phyloP scores from a whole-genome alignment of 2,797 vertebrate genomes.

The Petrocephalus sullivani region DNA sequence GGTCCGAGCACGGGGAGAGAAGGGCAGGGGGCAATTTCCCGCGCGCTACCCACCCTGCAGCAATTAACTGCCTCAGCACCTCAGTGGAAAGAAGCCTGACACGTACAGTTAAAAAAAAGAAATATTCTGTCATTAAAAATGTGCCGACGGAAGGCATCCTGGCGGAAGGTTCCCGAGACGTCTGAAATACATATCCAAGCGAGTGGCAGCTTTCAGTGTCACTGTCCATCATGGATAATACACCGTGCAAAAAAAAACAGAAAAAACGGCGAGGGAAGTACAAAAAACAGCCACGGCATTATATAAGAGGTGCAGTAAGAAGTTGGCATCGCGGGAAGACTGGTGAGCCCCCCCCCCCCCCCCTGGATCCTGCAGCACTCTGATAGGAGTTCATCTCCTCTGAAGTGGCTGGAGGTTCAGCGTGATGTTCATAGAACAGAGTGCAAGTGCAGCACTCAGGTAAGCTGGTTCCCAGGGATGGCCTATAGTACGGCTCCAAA shows the following conservation, averaged over 20 bases:
- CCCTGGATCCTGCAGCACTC: not conserved
- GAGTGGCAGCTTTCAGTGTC: conserved; percentile 8
- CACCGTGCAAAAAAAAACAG: not conserved
- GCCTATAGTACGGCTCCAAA: no score
- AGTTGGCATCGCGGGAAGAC: not conserved
- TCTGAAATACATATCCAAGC: not conserved
- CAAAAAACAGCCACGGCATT: not conserved
- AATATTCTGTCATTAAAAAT: conserved; percentile 7
- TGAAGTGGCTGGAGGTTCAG: conserved; percentile 9
- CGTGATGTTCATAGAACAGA: conserved; percentile 2
- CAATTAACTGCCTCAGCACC: conserved; percentile 13
- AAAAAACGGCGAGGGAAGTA: not conserved
- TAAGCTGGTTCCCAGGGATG: not conserved
- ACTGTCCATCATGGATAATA: not conserved
- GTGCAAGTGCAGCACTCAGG: not conserved
- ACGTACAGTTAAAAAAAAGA: not conserved
- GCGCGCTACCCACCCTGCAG: not conserved
- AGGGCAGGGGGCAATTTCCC: not conserved
- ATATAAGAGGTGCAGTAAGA: not conserved
- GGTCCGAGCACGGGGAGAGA: not conserved
- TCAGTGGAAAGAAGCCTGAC: not conserved
- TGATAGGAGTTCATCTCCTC: not conserved
- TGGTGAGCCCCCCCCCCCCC: not conserved
- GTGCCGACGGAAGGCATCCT: conserved; percentile 1
- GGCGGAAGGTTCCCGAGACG: not conserved